Evolutionary conservation across 2,113 vertebrate species (phyloP).

Genomic region (Marmota flaviventris): DNA sequence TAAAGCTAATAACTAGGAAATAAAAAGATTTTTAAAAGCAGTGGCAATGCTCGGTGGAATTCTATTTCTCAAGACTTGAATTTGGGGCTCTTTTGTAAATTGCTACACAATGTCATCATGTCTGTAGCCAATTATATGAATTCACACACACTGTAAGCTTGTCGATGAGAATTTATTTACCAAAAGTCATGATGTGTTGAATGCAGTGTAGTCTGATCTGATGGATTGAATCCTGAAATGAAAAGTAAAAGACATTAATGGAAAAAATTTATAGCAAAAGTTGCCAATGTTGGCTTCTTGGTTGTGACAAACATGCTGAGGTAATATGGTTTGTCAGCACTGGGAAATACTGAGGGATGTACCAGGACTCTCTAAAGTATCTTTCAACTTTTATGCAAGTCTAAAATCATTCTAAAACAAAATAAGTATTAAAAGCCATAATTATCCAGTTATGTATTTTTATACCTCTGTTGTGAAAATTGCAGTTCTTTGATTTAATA

Average conservation of each 20-base stretch:
- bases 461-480: not conserved
- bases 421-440: not conserved
- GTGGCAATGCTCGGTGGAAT: not conserved
- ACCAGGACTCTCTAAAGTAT: not conserved
- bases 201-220: not conserved
- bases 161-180: not conserved
- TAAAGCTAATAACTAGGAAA: not conserved
- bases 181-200: not conserved
- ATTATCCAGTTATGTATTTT: not conserved
- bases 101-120: not conserved
- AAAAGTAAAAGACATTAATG: not conserved
- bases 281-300: no score
- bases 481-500: not conserved
- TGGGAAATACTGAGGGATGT: accelerated
- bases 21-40: not conserved
- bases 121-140: not conserved
- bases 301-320: accelerated
- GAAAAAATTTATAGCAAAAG: not conserved
- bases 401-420: not conserved
- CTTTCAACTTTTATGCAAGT: not conserved
- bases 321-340: accelerated
- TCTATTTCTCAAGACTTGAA: not conserved
- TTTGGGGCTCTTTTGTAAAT: not conserved
- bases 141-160: not conserved
- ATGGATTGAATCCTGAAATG: not conserved